These are phyloP conservation scores for Brachyhypopomus gauderio DNA, from an alignment of 2,113 vertebrate genomes.

Conservation along the genomic window DNA sequence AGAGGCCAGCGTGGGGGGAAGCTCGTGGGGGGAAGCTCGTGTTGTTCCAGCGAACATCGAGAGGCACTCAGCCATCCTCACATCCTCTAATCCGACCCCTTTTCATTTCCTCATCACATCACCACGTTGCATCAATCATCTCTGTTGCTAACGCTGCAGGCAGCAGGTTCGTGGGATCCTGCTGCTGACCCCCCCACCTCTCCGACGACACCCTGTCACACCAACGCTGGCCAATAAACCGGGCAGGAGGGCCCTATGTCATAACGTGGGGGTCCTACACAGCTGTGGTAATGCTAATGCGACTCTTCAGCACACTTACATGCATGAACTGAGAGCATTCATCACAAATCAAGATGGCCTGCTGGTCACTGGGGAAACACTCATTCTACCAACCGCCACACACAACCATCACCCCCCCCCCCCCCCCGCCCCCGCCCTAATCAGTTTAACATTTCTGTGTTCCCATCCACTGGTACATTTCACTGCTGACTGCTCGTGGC, in stretches of 20 bases:
- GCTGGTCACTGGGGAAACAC: conserved; percentile 74
- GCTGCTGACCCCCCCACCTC: neutral
- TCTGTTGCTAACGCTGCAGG: conserved; percentile 30
- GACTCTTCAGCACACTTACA: conserved; percentile 71
- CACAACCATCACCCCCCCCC: no score
- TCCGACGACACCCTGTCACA: conserved; percentile 10
- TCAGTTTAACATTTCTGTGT: conserved; percentile 68
- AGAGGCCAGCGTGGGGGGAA: conserved; percentile 32
- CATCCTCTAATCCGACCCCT: conserved; percentile 25
- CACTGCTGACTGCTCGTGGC: neutral
- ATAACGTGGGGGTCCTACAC: conserved; percentile 70
- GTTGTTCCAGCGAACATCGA: conserved; percentile 40
- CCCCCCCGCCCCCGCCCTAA: conserved; percentile 44
- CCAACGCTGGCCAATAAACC: conserved; percentile 38
- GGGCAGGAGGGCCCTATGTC: conserved; percentile 73
- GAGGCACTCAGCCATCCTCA: conserved; percentile 18
- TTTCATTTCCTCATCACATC: neutral
- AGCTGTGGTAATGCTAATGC: conserved; percentile 75
- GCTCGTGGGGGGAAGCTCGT: conserved; percentile 30
- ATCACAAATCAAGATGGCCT: conserved; percentile 63
- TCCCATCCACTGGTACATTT: conserved; percentile 51
- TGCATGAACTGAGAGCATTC: conserved; percentile 80
- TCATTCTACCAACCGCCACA: conserved; percentile 62
- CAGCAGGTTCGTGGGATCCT: conserved; percentile 22
- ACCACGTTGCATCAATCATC: conserved; percentile 44